Evolutionary conservation across 2,888 invertebrate genomes (phyloP), one percentile per base, ranked within the genome.

Genomic region (Lasioglossum malachurum): DNA sequence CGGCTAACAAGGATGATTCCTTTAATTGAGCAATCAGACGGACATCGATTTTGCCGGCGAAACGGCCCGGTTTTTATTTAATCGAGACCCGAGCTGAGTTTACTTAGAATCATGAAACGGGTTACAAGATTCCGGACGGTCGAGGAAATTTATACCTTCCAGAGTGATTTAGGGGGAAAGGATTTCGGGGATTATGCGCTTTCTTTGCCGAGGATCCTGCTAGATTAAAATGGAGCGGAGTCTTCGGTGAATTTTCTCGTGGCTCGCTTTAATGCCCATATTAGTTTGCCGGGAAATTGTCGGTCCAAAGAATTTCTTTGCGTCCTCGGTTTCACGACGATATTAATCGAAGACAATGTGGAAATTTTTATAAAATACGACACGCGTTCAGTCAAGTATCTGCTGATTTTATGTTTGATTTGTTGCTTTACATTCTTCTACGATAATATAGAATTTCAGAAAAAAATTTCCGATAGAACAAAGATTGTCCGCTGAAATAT

Each of bases 1-100:
- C 27, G 49, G 71, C 75, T 77, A 79, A 84, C 78, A 41, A 41
- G 76, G 57, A 27, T 57, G 60, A 69, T 72, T 79, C 73, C 75
- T 81, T 53, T 53, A 67, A 71, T 72, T 53, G 75, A 78, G 41
- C 74, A 75, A 46, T 75, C 75, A 49, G 27, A 35, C 67, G 16
- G n/a, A n/a, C 44, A 72, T 72, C 73, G 78, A 81, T 81, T 41
- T 44, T 23, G 31, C 16, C 76, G 60, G 57, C 23, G 19, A 57
- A 35, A 64, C 64, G 16, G 31, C n/a, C 3, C 16, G 27, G 49
- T 69, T 72, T 53, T 53, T 41, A 19, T 12, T 23, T 14, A 23
- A 0, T 53, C 16, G 41, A 57, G 14, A 5, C n/a, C 19, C 16
- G 7, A 31, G 64, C 27, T 0, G 64, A 64, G 27, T 31, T 27